Conservation (phyloP, 2,888 invertebrate species). For the Spicauda simplicius region DNA sequence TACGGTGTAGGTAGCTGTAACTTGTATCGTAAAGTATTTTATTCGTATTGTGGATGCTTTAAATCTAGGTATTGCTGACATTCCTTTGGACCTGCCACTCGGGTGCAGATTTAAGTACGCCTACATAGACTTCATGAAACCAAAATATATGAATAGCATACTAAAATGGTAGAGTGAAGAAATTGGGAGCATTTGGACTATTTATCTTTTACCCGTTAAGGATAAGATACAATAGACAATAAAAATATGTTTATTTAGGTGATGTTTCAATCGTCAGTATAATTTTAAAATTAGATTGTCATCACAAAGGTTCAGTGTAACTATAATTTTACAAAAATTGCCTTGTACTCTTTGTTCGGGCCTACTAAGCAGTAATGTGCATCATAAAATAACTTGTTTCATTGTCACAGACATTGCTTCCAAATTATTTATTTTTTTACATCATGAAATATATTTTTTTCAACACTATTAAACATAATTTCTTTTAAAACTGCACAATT, state of each 20-base stretch:
- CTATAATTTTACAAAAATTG: too few relatives aligned
- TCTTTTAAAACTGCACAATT: not conserved
- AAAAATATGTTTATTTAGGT: not conserved
- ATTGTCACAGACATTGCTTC: too few relatives aligned
- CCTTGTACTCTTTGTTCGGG: too few relatives aligned
- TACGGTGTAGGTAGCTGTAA: too few relatives aligned
- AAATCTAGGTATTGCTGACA: constrained; percentile 2
- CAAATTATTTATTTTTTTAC: too few relatives aligned
- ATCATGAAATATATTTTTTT: too few relatives aligned
- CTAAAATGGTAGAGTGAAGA: not conserved
- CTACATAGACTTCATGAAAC: not conserved
- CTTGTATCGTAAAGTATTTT: not conserved
- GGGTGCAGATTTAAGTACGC: not conserved
- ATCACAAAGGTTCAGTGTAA: not conserved
- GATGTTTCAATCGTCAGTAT: not conserved
- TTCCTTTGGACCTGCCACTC: not conserved
- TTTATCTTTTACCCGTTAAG: not conserved
- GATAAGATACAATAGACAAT: not conserved
- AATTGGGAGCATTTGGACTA: not conserved
- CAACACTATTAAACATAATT: not conserved
- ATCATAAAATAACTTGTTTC: too few relatives aligned
- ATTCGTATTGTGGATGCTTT: not conserved
- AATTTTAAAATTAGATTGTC: not conserved
- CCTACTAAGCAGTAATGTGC: too few relatives aligned
- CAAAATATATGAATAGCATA: not conserved